Conservation (phyloP, 2,888 invertebrate species). For the Hyposoter didymator region DNA sequence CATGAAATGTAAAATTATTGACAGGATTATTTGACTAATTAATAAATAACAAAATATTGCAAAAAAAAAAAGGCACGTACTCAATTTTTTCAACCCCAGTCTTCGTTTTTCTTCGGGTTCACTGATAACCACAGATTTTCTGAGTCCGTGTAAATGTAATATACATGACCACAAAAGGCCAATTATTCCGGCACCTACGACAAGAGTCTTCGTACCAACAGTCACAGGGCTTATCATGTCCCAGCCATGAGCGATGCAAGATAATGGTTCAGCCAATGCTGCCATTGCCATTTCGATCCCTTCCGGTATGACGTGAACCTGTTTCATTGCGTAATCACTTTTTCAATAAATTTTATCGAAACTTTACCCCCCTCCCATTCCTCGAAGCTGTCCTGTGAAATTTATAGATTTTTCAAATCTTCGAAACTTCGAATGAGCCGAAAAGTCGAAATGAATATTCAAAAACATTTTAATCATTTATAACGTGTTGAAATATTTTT, state of each 20-base stretch:
- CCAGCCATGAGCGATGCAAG: constrained; percentile 90
- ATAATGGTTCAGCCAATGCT: constrained; percentile 89
- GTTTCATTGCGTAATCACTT: constrained; percentile 2
- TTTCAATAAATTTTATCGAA: neutral
- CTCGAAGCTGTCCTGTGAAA: neutral
- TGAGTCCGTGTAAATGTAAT: constrained; percentile 89
- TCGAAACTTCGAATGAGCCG: neutral
- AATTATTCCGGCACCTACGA: constrained; percentile 90
- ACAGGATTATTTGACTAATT: neutral
- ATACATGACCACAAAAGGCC: constrained; percentile 88
- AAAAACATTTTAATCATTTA: too few species aligned
- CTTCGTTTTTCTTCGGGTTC: constrained; percentile 86
- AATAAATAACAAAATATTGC: neutral
- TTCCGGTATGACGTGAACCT: constrained; percentile 79
- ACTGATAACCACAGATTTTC: constrained; percentile 88
- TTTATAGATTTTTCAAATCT: neutral
- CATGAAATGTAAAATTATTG: too few species aligned
- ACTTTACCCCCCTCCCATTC: neutral
- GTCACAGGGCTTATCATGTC: constrained; percentile 87
- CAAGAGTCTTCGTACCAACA: constrained; percentile 87
- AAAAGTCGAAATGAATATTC: neutral
- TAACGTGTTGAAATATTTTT: too few species aligned
- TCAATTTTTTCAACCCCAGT: constrained; percentile 76
- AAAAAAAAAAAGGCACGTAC: constrained; percentile 83
- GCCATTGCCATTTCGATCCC: constrained; percentile 83